A percentile compares a stretch with the other conserved stretches of the same genome.
Conservation (phyloP, 2,797 vertebrate species). For the Siniperca undulata region DNA sequence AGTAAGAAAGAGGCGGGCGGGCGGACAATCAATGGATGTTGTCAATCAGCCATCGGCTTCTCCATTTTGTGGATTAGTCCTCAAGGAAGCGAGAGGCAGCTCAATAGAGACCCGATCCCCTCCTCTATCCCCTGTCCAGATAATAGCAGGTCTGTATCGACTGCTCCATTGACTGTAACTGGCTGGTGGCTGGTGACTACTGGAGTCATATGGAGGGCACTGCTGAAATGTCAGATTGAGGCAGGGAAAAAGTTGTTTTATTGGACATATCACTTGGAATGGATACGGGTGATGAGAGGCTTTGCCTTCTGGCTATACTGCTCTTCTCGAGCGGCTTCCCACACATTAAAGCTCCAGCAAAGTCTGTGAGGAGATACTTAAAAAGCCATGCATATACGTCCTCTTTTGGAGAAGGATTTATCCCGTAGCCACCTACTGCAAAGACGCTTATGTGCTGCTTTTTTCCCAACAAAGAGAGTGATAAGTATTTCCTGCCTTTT, state of each 20-base stretch:
- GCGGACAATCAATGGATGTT: constrained; percentile 62
- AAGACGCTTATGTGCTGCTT: constrained; percentile 38
- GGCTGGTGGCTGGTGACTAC: constrained; percentile 59
- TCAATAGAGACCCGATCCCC: constrained; percentile 74
- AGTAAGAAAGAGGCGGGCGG: constrained; percentile 52
- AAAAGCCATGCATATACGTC: constrained; percentile 34
- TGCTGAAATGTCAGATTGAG: constrained; percentile 67
- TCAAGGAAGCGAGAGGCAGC: constrained; percentile 68
- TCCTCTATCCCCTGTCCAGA: constrained; percentile 73
- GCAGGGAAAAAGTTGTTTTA: constrained; percentile 59
- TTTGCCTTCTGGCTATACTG: constrained; percentile 52
- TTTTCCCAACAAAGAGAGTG: constrained; percentile 35
- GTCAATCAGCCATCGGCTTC: constrained; percentile 79
- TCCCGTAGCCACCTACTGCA: constrained; percentile 48
- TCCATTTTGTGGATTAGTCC: constrained; percentile 78
- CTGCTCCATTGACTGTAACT: constrained; percentile 70
- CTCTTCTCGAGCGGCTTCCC: constrained; percentile 43
- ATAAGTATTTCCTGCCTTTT: constrained; percentile 36
- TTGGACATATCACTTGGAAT: constrained; percentile 51
- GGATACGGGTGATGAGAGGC: constrained; percentile 48
- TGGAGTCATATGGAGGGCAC: constrained; percentile 67
- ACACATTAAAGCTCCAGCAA: constrained; percentile 59
- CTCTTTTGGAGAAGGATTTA: constrained; percentile 50
- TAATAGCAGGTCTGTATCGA: constrained; percentile 75
- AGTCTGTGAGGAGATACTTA: constrained; percentile 47